A percentile compares a stretch with the other conserved stretches of the same genome.
Conservation (phyloP, 2,888 invertebrate species). For the Pedicia rivosa region DNA sequence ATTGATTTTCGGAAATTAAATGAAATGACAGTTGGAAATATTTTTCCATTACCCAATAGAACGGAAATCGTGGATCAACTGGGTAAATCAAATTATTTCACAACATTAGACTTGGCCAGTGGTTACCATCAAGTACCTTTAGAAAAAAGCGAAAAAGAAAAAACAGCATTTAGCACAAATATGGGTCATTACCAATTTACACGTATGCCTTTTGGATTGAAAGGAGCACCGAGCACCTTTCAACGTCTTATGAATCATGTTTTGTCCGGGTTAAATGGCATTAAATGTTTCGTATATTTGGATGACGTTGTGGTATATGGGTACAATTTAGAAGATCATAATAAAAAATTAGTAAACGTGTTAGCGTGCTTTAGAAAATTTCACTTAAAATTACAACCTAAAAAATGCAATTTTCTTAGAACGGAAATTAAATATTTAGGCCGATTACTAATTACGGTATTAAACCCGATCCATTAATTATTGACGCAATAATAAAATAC, state of each 20-base stretch:
- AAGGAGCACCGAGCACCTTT: not conserved
- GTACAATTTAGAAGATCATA: constrained; percentile 15
- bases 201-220: constrained; percentile 2
- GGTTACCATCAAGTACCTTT: too few relatives aligned
- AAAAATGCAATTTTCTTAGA: constrained; percentile 13
- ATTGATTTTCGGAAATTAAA: too few relatives aligned
- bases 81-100: too few relatives aligned
- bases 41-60: too few relatives aligned
- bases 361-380: constrained; percentile 12
- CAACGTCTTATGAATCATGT: not conserved
- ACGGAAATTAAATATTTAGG: constrained; percentile 13
- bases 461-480: constrained; percentile 16
- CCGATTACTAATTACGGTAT: constrained; percentile 16
- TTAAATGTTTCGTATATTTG: not conserved
- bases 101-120: too few relatives aligned
- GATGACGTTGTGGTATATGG: constrained; percentile 7
- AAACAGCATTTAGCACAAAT: too few relatives aligned
- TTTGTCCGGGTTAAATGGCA: not conserved
- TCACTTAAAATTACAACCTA: constrained; percentile 14
- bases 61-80: too few relatives aligned
- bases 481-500: constrained; percentile 14
- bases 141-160: too few relatives aligned
- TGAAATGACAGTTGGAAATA: too few relatives aligned
- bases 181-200: too few relatives aligned
- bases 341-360: constrained; percentile 11